These are phyloP conservation scores for Phenganax marumi DNA, from an alignment of 92 coral and sea anemone species.

Conservation along the genomic window DNA sequence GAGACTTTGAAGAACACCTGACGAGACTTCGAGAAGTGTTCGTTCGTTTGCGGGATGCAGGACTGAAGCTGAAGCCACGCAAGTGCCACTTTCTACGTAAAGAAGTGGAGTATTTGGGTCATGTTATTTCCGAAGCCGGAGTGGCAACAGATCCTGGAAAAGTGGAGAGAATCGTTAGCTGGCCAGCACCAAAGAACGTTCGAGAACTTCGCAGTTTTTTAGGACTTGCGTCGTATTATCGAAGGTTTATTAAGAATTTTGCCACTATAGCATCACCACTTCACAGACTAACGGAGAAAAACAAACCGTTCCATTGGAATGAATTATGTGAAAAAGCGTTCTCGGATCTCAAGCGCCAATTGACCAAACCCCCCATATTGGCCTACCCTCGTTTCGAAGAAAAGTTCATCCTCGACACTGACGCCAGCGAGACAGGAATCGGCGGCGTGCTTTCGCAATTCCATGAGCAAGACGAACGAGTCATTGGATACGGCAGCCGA, in stretches of 20 bases:
- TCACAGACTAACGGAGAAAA: background rate
- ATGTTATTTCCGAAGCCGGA: background rate
- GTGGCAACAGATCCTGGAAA: background rate
- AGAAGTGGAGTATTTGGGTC: background rate
- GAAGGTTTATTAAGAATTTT: background rate
- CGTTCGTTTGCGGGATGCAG: background rate
- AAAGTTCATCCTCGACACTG: background rate
- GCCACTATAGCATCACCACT: background rate
- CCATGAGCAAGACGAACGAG: background rate
- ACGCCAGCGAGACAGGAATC: background rate
- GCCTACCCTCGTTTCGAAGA: background rate
- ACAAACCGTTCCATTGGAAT: background rate
- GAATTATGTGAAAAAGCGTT: background rate
- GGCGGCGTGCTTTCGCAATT: background rate
- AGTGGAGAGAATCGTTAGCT: background rate
- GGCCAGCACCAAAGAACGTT: background rate
- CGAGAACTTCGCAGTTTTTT: background rate
- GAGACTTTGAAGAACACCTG: background rate
- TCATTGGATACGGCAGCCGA: background rate
- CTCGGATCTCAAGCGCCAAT: background rate
- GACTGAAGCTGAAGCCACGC: slow-evolving; percentile 3
- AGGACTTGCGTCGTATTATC: background rate
- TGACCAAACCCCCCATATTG: background rate
- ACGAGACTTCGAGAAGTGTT: background rate
- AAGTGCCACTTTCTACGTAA: background rate